Evolutionary conservation across 2,797 vertebrate species (phyloP), one percentile per base, ranked within the genome.

Genomic region (Lemur catta): DNA sequence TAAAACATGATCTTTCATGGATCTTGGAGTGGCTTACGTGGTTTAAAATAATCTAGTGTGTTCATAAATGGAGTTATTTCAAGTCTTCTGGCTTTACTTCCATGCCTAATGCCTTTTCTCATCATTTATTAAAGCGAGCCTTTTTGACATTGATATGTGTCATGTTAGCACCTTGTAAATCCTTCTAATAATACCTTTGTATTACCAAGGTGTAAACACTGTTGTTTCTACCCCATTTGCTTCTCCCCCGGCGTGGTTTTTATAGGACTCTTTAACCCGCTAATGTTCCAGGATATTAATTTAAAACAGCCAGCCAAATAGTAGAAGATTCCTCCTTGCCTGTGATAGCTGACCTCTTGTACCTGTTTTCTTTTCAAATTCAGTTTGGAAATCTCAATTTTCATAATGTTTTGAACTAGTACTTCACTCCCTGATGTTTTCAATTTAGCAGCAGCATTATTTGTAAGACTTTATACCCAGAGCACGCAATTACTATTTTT

Each of bases 211-310:
- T 65, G 0, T 87, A 85, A 97, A 86, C 52, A 57, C 18, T n/a
- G 30, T 78, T 93, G 55, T 90, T 97, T 28, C 95, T 94, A 67
- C 18, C 38, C 50, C 84, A 65, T 93, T 52, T 94, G 75, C 28
- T 97, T 96, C 95, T 94, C 38, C 43, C 35, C 82, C 13, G 63
- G 14, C 96, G 41, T 95, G 9, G 8, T 97, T 92, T 89, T 93
- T 69, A 72, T 67, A 88, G 71, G 26, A 43, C 65, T 94, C 28
- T 97, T 98, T 94, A 94, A 82, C 75, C 74, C 61, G 15, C 35
- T 84, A 74, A 89, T 90, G 75, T 89, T 96, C 67, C 38, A 95
- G 65, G 92, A 94, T 97, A 97, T 91, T 96, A 63, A 46, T 97
- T 97, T 96, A 84, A 94, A 98, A 15, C 57, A 86, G 69, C 69